A percentile compares a stretch with the other conserved stretches of the same genome.
These are phyloP conservation scores for Danio choprae DNA, from an alignment of 2,797 vertebrate genomes.

Conservation along the genomic window DNA sequence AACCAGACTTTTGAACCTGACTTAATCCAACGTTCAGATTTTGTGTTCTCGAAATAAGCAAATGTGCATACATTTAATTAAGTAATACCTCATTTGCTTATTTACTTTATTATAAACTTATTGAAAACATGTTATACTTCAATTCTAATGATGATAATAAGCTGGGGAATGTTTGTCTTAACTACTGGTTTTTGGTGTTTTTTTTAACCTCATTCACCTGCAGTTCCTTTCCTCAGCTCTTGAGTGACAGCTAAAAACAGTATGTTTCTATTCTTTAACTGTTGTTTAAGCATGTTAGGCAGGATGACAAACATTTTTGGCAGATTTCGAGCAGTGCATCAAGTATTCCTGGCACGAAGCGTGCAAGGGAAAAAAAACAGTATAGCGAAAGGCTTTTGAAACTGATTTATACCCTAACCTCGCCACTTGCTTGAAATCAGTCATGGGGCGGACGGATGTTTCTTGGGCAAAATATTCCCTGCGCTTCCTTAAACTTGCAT, in stretches of 20 bases:
- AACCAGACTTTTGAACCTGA: too few species aligned
- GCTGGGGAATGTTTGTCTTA: too few species aligned
- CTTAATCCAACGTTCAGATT: too few species aligned
- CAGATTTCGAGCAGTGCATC: conserved; percentile 20
- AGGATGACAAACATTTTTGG: conserved; percentile 41
- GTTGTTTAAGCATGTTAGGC: conserved; percentile 18
- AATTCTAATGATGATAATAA: too few species aligned
- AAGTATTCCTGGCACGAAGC: conserved; percentile 27
- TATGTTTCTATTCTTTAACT: conserved; percentile 17
- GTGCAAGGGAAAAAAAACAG: conserved; percentile 17
- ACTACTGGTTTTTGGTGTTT: too few species aligned
- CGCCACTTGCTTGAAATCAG: conserved; percentile 35
- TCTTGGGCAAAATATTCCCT: conserved; percentile 27
- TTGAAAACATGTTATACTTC: too few species aligned
- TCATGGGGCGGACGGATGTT: conserved; percentile 34
- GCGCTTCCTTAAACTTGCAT: conserved; percentile 12
- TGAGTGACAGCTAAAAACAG: conserved; percentile 8
- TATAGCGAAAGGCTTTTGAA: conserved; percentile 23
- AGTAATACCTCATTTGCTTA: too few species aligned
- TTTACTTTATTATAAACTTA: too few species aligned
- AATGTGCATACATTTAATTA: too few species aligned
- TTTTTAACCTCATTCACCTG: too few species aligned
- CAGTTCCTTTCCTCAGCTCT: not conserved
- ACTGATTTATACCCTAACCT: conserved; percentile 37
- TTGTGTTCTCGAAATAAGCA: too few species aligned